These are phyloP conservation scores for Choloepus hoffmanni DNA, from an alignment of 2,113 vertebrate genomes.

Conservation along the genomic window DNA sequence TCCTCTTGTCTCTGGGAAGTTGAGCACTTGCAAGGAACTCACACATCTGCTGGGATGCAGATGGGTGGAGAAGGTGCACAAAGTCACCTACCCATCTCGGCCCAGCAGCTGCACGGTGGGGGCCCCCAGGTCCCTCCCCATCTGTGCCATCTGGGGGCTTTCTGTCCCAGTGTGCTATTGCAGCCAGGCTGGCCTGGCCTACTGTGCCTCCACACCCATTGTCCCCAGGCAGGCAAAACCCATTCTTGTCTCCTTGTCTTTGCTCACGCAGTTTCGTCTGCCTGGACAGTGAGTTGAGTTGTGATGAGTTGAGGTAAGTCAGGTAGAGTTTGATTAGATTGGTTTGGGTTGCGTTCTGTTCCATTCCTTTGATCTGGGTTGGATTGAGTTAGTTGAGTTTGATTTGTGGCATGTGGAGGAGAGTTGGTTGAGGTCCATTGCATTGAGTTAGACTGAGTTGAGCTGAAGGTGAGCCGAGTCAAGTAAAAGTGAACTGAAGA, in stretches of 20 bases:
- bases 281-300: not conserved
- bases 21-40: not conserved
- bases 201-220: rapidly evolving
- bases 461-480: not conserved
- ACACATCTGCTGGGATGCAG: not conserved
- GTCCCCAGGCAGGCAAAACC: not conserved
- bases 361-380: not conserved
- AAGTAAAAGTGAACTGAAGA: not conserved
- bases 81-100: not conserved
- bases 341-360: not conserved
- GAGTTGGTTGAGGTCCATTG: not conserved
- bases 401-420: not conserved
- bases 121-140: no score
- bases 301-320: not conserved
- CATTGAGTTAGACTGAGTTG: not conserved
- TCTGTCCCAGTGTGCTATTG: no score
- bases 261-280: not conserved
- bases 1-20: not conserved
- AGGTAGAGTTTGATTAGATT: not conserved
- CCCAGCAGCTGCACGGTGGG: not conserved
- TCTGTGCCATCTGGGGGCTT: not conserved
- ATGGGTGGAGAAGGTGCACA: not conserved
- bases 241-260: not conserved
- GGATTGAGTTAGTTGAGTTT: not conserved
- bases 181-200: not conserved